phyloP scores from a whole-genome alignment of 2,113 vertebrate genomes.

The Pao palembangensis region DNA sequence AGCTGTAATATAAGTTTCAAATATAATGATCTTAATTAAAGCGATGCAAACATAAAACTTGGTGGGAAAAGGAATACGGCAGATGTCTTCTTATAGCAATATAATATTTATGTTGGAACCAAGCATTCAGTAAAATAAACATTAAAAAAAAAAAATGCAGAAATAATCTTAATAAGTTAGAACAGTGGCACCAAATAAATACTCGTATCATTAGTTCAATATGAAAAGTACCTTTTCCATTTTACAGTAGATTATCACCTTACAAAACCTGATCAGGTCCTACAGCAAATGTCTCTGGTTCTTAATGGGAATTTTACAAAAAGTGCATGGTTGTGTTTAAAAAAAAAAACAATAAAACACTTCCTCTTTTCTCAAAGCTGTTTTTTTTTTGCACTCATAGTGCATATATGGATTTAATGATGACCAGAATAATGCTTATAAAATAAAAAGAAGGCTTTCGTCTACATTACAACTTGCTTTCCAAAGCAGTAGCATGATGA shows the following conservation, averaged over 20 bases:
- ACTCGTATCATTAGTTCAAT: slow-evolving; percentile 74
- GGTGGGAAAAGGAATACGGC: background rate
- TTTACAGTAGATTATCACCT: slow-evolving; percentile 72
- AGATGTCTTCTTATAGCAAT: slow-evolving; percentile 15
- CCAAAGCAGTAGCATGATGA: slow-evolving; percentile 21
- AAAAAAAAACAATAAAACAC: too few species aligned
- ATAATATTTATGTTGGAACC: slow-evolving; percentile 48
- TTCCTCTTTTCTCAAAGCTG: slow-evolving; percentile 19
- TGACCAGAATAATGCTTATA: background rate
- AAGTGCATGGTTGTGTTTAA: slow-evolving; percentile 65
- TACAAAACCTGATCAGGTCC: slow-evolving; percentile 21
- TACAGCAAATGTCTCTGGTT: slow-evolving; percentile 18
- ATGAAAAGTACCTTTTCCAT: slow-evolving; percentile 67
- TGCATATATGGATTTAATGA: slow-evolving; percentile 10
- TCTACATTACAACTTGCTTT: slow-evolving; percentile 18
- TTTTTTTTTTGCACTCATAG: slow-evolving; percentile 39
- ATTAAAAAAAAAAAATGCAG: slow-evolving; percentile 33
- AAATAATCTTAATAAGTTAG: slow-evolving; percentile 76
- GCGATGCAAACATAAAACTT: too few species aligned
- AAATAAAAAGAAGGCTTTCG: slow-evolving; percentile 5
- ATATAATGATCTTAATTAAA: too few species aligned
- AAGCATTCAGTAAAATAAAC: slow-evolving; percentile 46
- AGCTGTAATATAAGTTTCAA: too few species aligned
- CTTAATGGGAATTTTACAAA: slow-evolving; percentile 49
- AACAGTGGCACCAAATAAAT: slow-evolving; percentile 77